These are phyloP conservation scores for Scytalopus superciliaris DNA, from an alignment of 2,113 vertebrate species.

Conservation along the genomic window DNA sequence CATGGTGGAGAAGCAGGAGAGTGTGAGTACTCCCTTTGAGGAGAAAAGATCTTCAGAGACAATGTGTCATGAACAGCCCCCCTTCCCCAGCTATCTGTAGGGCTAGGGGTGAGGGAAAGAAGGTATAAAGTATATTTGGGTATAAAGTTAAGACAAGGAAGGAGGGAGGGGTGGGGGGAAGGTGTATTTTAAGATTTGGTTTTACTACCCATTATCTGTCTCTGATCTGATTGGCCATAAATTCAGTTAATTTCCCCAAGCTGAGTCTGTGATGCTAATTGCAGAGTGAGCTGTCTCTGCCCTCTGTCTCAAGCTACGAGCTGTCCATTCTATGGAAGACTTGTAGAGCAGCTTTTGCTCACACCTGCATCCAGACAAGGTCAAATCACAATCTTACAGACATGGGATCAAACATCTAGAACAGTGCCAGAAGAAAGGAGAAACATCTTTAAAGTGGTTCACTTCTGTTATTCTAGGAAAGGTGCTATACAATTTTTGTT, in stretches of 20 bases:
- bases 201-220: not conserved
- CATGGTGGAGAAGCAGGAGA: not conserved
- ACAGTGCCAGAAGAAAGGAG: not conserved
- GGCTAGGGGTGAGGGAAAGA: not conserved
- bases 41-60: not conserved
- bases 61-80: not conserved
- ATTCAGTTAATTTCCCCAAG: not conserved
- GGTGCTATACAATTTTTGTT: not conserved
- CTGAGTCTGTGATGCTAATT: not conserved
- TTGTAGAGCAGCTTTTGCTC: not conserved
- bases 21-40: no score
- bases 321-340: not conserved
- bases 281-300: not conserved
- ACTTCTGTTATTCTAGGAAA: not conserved
- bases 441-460: not conserved
- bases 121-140: not conserved
- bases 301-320: fast-evolving
- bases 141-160: not conserved
- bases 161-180: fast-evolving
- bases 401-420: not conserved
- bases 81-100: not conserved
- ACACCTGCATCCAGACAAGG: no score
- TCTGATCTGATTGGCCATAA: not conserved
- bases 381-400: not conserved
- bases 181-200: not conserved